A percentile compares a stretch with the other conserved stretches of the same genome.
These are phyloP conservation scores for Eumeta japonica DNA, from an alignment of 1,140 invertebrate species.

Conservation along the genomic window DNA sequence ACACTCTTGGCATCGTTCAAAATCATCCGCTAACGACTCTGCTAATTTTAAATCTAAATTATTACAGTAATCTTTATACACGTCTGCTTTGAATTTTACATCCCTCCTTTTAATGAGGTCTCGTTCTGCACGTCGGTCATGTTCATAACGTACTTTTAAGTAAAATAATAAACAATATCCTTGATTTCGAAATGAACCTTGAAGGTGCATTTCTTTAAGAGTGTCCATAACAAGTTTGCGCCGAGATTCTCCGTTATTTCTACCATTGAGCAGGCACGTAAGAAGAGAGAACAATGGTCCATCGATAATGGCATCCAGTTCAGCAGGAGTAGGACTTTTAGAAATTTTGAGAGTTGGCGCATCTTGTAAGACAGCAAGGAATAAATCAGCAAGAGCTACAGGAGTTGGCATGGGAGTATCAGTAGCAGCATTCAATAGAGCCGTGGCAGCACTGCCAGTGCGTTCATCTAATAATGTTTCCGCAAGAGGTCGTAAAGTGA, in stretches of 20 bases:
- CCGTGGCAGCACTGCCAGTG: slow-evolving; percentile 54
- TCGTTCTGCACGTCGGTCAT: slow-evolving; percentile 37
- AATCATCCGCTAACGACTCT: slow-evolving; percentile 73
- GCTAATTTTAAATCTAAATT: slow-evolving; percentile 77
- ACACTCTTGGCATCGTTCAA: slow-evolving; percentile 84
- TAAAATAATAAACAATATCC: slow-evolving; percentile 81
- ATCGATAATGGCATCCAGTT: slow-evolving; percentile 35
- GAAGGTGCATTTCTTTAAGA: slow-evolving; percentile 70
- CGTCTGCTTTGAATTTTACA: slow-evolving; percentile 75
- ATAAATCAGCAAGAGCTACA: slow-evolving; percentile 42
- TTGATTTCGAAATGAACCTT: slow-evolving; percentile 67
- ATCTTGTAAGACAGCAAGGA: slow-evolving; percentile 43
- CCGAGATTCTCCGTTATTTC: slow-evolving; percentile 73
- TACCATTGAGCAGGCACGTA: slow-evolving; percentile 48
- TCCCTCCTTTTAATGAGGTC: slow-evolving; percentile 58
- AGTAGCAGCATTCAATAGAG: slow-evolving; percentile 58
- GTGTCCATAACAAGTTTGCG: slow-evolving; percentile 71
- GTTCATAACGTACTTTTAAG: slow-evolving; percentile 48
- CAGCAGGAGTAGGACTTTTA: slow-evolving; percentile 30
- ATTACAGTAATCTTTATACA: slow-evolving; percentile 86
- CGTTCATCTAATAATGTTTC: slow-evolving; percentile 61
- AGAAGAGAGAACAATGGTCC: slow-evolving; percentile 48
- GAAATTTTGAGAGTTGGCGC: slow-evolving; percentile 32
- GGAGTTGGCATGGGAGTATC: slow-evolving; percentile 57
- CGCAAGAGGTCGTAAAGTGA: slow-evolving; percentile 64